phyloP scores from a whole-genome alignment of 2,797 vertebrate species.

The Artibeus jamaicensis region DNA sequence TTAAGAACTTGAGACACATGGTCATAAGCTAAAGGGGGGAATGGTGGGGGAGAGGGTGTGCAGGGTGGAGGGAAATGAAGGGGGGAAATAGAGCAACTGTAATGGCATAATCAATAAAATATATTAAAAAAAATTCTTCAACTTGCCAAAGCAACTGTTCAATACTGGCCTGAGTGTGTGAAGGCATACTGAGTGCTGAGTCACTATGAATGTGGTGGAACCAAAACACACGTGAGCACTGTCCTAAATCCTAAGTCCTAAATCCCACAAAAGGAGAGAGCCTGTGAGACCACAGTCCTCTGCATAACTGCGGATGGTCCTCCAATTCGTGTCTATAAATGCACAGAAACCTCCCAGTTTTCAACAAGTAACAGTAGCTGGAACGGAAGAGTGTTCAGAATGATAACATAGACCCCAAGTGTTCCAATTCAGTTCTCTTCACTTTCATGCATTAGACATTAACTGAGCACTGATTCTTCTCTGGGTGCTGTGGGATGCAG shows the following conservation, averaged over 20 bases:
- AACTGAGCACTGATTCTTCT: background rate
- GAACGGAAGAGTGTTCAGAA: background rate
- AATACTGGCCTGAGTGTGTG: background rate
- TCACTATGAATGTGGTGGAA: background rate
- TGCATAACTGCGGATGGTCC: background rate
- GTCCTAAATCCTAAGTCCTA: background rate
- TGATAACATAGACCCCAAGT: background rate
- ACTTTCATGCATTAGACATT: background rate
- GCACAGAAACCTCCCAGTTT: background rate
- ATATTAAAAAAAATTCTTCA: background rate
- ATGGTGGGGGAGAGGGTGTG: too few species aligned
- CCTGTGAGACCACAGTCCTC: background rate
- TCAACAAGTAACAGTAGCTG: background rate
- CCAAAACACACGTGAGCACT: background rate
- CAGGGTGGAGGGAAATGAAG: too few species aligned
- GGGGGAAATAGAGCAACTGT: too few species aligned
- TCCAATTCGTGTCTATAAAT: background rate
- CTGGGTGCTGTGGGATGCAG: background rate
- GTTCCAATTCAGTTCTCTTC: background rate
- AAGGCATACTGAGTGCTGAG: background rate
- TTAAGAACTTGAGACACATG: too few species aligned
- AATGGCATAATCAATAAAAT: too few species aligned
- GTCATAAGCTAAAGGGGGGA: too few species aligned
- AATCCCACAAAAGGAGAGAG: background rate
- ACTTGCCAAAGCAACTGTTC: background rate